A percentile compares a stretch with the other conserved stretches of the same genome.
These are phyloP conservation scores for Copidosoma floridanum DNA, from an alignment of 1,140 invertebrate genomes.

Conservation along the genomic window DNA sequence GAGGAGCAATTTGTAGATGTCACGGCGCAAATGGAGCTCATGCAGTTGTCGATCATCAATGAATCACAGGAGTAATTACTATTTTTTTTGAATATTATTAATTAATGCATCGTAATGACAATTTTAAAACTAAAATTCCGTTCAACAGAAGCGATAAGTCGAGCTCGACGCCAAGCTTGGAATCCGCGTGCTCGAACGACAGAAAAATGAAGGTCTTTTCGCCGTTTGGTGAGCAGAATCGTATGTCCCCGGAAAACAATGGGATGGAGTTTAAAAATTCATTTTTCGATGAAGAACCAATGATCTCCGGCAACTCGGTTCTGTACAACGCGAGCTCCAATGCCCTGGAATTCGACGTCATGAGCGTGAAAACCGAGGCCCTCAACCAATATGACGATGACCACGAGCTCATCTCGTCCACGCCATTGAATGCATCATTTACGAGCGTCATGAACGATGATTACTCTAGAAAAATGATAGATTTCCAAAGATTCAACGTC, in stretches of 20 bases:
- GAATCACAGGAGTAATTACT: background rate
- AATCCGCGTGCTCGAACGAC: background rate
- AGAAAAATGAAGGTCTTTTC: background rate
- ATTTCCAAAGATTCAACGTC: no score
- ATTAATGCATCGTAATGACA: background rate
- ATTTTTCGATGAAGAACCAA: background rate
- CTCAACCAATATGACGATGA: background rate
- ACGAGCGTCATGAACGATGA: no score
- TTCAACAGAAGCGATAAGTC: no score
- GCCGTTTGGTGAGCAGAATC: no score
- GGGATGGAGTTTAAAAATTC: background rate
- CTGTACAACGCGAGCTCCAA: background rate
- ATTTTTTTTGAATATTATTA: background rate
- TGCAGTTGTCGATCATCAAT: no score
- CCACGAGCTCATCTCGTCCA: background rate
- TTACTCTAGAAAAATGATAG: no score
- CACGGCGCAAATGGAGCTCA: no score
- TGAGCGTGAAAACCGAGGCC: background rate
- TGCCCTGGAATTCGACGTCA: background rate
- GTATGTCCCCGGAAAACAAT: no score
- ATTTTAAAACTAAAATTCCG: no score
- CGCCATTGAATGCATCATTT: background rate
- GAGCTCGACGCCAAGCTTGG: background rate
- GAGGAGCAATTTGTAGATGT: no score
- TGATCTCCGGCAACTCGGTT: background rate